Evolutionary conservation across 1,140 invertebrate genomes (phyloP).

Genomic region (Drosophila kurseongensis): DNA sequence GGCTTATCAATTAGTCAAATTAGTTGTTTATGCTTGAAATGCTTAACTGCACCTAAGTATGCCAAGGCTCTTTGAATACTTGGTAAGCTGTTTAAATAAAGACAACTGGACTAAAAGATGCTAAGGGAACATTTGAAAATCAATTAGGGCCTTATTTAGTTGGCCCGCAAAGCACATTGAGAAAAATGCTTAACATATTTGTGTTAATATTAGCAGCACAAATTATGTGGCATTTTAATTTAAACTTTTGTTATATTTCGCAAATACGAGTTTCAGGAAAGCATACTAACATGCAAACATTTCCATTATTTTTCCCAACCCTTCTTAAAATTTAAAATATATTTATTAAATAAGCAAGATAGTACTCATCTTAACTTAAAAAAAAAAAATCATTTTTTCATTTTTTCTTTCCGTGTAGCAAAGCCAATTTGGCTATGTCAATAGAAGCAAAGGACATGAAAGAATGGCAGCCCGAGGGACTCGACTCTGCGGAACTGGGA

Average conservation of each 20-base stretch:
- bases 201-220: too few species aligned
- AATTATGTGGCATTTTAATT: too few species aligned
- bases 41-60: slow-evolving; percentile 42
- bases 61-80: slow-evolving; percentile 26
- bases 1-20: slow-evolving; percentile 79
- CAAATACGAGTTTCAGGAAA: too few species aligned
- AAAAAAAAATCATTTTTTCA: too few species aligned
- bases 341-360: too few species aligned
- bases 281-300: too few species aligned
- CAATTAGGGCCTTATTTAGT: slow-evolving; percentile 42
- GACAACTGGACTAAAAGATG: slow-evolving; percentile 36
- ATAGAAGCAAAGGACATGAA: slow-evolving; percentile 60
- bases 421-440: slow-evolving; percentile 79
- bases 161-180: not conserved
- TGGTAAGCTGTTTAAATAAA: slow-evolving; percentile 39
- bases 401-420: slow-evolving; percentile 13
- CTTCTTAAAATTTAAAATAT: too few species aligned
- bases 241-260: too few species aligned
- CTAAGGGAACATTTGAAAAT: slow-evolving; percentile 55
- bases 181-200: not conserved
- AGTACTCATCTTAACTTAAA: too few species aligned
- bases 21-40: slow-evolving; percentile 56
- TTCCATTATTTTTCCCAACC: too few species aligned
- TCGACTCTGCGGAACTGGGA: slow-evolving; percentile 24
- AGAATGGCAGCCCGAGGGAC: slow-evolving; percentile 46